Evolutionary conservation across 2,888 invertebrate genomes (phyloP).

Genomic region (Sminthurinus aureus): DNA sequence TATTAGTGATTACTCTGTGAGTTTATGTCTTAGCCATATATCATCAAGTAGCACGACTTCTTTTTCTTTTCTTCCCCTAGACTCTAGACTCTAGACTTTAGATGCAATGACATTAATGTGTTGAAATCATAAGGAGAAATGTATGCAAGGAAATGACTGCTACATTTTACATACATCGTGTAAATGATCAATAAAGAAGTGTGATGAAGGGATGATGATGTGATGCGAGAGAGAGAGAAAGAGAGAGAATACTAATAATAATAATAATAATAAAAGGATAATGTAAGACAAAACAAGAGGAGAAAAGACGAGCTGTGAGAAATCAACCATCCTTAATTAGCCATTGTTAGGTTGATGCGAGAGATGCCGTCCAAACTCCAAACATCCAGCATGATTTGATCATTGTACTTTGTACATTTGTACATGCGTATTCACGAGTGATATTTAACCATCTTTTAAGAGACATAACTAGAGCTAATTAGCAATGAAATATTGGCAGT

Average conservation of each 20-base stretch:
- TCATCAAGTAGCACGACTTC: neutral
- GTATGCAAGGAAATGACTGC: neutral
- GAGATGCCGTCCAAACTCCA: neutral
- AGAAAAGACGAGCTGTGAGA: constrained; percentile 17
- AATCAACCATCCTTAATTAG: constrained; percentile 41
- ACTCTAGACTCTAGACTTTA: too few relatives aligned
- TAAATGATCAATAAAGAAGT: constrained; percentile 17
- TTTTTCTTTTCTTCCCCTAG: neutral
- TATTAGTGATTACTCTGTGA: constrained; percentile 7
- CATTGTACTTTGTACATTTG: too few relatives aligned
- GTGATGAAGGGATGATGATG: constrained; percentile 25
- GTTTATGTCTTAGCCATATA: neutral
- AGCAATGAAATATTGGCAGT: constrained; percentile 41
- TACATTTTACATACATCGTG: neutral
- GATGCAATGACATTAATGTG: neutral
- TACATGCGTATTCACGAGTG: too few relatives aligned
- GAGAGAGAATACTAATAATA: neutral
- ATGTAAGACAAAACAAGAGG: neutral
- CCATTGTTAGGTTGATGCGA: constrained; percentile 37
- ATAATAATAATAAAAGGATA: too few relatives aligned
- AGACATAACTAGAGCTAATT: constrained; percentile 37
- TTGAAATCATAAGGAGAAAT: neutral
- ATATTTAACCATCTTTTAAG: constrained; percentile 19
- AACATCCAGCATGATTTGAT: too few relatives aligned
- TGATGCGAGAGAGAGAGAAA: neutral